Percentiles rank a stretch among this genome's conserved stretches.
These are phyloP conservation scores for Steinernema carpocapsae DNA, from an alignment of 2,888 invertebrate species.

Conservation along the genomic window DNA sequence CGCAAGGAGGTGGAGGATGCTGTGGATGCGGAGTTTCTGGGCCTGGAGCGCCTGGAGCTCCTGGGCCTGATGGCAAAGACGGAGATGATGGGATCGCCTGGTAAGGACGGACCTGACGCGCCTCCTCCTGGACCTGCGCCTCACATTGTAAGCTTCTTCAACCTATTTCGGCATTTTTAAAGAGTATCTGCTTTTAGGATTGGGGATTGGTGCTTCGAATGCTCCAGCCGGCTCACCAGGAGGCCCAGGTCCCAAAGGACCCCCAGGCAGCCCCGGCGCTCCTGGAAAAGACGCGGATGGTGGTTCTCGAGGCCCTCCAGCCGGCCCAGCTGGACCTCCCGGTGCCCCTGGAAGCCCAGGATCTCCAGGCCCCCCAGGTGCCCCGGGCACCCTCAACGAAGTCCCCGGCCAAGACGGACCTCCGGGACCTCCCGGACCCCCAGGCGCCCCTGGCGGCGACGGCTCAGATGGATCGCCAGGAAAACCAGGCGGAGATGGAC, in stretches of 20 bases:
- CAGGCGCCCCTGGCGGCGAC: slow-evolving; percentile 50
- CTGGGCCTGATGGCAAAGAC: slow-evolving; percentile 53
- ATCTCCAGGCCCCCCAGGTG: slow-evolving; percentile 1
- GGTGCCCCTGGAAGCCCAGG: slow-evolving; percentile 33
- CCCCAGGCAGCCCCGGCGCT: slow-evolving; percentile 50
- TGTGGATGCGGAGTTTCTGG: slow-evolving; percentile 56
- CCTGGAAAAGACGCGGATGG: slow-evolving; percentile 50
- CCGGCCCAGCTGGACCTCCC: slow-evolving; percentile 14
- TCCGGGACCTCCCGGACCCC: slow-evolving; percentile 3
- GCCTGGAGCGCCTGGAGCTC: slow-evolving; percentile 53
- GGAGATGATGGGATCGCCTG: slow-evolving; percentile 53
- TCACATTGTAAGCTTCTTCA: slow-evolving; percentile 30
- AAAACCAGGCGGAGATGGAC: slow-evolving; percentile 40
- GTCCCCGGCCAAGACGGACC: slow-evolving; percentile 12
- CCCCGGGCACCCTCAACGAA: slow-evolving; percentile 16
- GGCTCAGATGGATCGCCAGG: slow-evolving; percentile 57
- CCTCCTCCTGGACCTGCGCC: slow-evolving; percentile 58
- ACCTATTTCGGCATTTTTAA: background rate
- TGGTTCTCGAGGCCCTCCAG: slow-evolving; percentile 45
- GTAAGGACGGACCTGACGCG: slow-evolving; percentile 60
- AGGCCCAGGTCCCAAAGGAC: slow-evolving; percentile 48
- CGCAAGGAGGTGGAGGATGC: slow-evolving; percentile 47
- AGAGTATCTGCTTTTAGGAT: background rate
- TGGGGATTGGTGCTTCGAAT: slow-evolving; percentile 61
- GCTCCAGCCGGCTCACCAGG: slow-evolving; percentile 59